A percentile compares a stretch with the other conserved stretches of the same genome.
phyloP scores from a whole-genome alignment of 1,140 invertebrate genomes.

The Drosophila repletoides region DNA sequence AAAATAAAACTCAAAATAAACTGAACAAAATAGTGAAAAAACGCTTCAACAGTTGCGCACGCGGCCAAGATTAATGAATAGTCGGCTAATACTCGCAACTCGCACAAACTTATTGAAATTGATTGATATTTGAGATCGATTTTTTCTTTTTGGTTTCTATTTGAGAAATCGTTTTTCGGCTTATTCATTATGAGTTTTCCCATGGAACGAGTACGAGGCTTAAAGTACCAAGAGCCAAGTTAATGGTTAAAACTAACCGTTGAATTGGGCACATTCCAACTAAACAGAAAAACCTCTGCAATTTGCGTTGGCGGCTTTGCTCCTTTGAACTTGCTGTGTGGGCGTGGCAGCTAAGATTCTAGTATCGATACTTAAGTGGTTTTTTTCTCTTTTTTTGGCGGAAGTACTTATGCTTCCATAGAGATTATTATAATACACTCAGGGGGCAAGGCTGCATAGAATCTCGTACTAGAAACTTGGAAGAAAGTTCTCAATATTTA shows the following conservation, averaged over 20 bases:
- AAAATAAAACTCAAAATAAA: conserved; percentile 19
- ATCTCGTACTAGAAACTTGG: too few relatives aligned
- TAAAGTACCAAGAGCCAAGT: conserved; percentile 27
- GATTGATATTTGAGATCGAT: conserved; percentile 60
- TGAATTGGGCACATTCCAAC: conserved; percentile 10
- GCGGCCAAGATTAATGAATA: conserved; percentile 75
- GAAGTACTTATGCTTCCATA: neutral
- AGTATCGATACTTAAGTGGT: too few relatives aligned
- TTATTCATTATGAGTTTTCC: conserved; percentile 68
- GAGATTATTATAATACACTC: too few relatives aligned
- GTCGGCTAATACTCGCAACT: conserved; percentile 10
- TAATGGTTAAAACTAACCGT: conserved; percentile 52
- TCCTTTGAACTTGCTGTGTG: conserved; percentile 61
- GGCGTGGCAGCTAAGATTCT: conserved; percentile 31
- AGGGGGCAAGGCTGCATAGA: too few relatives aligned
- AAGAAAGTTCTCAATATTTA: too few relatives aligned
- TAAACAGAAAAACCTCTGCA: conserved; percentile 36
- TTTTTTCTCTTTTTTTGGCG: conserved; percentile 18
- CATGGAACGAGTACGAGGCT: conserved; percentile 67
- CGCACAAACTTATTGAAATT: conserved; percentile 74
- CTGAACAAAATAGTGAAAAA: conserved; percentile 32
- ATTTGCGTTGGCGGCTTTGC: conserved; percentile 68
- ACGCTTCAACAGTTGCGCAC: conserved; percentile 75
- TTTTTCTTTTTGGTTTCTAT: neutral
- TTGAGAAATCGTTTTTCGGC: conserved; percentile 59